Evolutionary conservation across 1,140 invertebrate species (phyloP).

Genomic region (Cecropterus lyciades): DNA sequence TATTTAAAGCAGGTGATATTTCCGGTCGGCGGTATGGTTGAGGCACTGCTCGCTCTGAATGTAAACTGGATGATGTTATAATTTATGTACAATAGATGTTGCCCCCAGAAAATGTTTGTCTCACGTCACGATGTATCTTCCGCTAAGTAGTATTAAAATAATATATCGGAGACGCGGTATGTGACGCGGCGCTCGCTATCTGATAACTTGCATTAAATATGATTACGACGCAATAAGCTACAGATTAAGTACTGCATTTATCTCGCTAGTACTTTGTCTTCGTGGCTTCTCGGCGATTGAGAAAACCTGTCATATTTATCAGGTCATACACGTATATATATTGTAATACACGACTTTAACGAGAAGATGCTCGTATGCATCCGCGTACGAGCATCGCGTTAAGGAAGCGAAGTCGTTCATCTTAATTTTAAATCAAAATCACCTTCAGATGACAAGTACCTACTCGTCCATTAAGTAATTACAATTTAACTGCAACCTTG

Average conservation of each 20-base stretch:
- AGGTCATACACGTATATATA: too few relatives aligned
- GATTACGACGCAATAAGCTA: constrained; percentile 19
- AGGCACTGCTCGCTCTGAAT: background rate
- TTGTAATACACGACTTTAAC: too few relatives aligned
- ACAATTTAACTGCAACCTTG: background rate
- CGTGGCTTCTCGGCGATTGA: background rate
- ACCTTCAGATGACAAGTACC: background rate
- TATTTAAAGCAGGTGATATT: background rate
- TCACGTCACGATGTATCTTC: background rate
- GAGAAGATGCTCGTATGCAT: too few relatives aligned
- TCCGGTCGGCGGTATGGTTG: background rate
- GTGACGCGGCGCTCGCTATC: constrained; percentile 1
- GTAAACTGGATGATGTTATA: background rate
- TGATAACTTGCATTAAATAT: constrained; percentile 28
- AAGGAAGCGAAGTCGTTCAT: background rate
- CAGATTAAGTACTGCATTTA: constrained; percentile 5
- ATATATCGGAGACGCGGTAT: background rate
- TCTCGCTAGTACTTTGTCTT: background rate
- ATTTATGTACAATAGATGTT: background rate
- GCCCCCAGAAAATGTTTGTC: background rate
- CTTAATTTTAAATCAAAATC: background rate
- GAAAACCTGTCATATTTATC: background rate
- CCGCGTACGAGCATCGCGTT: too few relatives aligned
- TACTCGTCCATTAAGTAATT: background rate
- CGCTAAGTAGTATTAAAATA: constrained; percentile 2